Evolutionary conservation across 2,888 invertebrate species (phyloP).

Genomic region (Leptothorax acervorum): DNA sequence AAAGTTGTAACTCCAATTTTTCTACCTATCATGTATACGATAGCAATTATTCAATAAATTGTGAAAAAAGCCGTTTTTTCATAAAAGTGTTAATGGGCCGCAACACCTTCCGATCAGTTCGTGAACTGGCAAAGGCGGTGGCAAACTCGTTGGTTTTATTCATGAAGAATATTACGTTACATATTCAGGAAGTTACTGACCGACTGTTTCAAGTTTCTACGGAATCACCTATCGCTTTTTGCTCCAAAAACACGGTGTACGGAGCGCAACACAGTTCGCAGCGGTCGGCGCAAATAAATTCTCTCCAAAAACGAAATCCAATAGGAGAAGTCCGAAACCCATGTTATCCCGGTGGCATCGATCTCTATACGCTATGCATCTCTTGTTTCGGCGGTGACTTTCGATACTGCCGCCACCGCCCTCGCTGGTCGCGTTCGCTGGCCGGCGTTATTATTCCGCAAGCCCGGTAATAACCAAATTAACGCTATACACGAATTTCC

Average conservation of each 20-base stretch:
- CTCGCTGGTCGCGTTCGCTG: conserved; percentile 9
- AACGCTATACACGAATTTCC: conserved; percentile 54
- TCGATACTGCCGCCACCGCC: background rate
- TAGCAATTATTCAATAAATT: background rate
- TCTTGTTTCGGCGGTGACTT: conserved; percentile 38
- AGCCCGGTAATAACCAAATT: conserved; percentile 55
- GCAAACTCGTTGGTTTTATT: conserved; percentile 24
- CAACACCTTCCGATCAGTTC: background rate
- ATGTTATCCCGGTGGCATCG: conserved; percentile 17
- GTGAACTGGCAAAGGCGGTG: background rate
- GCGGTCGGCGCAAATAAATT: conserved; percentile 54
- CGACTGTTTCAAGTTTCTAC: conserved; percentile 29
- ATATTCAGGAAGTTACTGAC: conserved; percentile 33
- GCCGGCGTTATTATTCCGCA: conserved; percentile 49
- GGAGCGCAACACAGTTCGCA: conserved; percentile 39
- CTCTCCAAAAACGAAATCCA: conserved; percentile 29
- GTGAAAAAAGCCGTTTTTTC: background rate
- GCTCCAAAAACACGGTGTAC: background rate
- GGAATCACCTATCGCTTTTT: conserved; percentile 1
- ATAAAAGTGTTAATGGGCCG: background rate
- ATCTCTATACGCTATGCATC: conserved; percentile 4
- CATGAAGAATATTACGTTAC: conserved; percentile 38
- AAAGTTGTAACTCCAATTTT: background rate
- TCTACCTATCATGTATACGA: background rate
- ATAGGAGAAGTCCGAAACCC: conserved; percentile 12